Evolutionary conservation across 2,888 invertebrate species (phyloP).

Genomic region (Rhagonycha lutea): DNA sequence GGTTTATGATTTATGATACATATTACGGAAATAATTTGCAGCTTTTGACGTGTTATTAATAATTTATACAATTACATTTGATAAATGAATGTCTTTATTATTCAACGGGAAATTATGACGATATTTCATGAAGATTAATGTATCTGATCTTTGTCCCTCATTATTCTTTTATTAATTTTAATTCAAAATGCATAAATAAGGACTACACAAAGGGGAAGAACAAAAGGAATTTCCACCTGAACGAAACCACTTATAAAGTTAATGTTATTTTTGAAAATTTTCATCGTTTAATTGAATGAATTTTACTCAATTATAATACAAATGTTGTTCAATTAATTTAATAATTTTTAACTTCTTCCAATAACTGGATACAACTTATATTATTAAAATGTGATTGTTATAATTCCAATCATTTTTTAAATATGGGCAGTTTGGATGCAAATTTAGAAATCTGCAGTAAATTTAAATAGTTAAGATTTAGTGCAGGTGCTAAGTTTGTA

Average conservation of each 20-base stretch:
- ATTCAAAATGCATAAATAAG: constrained; percentile 19
- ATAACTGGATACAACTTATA: too few relatives aligned
- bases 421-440: not conserved
- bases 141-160: constrained; percentile 37
- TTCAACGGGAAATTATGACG: constrained; percentile 51
- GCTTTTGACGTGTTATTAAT: constrained; percentile 51
- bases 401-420: not conserved
- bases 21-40: constrained; percentile 51
- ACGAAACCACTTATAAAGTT: not conserved
- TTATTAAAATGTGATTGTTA: too few relatives aligned
- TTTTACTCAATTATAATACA: not conserved
- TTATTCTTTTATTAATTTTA: constrained; percentile 31
- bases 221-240: not conserved
- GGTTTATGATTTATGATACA: constrained; percentile 43
- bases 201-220: not conserved
- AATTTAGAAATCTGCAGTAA: not conserved
- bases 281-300: not conserved
- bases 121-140: constrained; percentile 51
- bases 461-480: not conserved
- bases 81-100: constrained; percentile 52
- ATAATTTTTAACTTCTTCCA: too few relatives aligned
- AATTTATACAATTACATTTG: constrained; percentile 50
- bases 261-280: not conserved
- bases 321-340: not conserved
- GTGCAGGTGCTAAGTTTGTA: not conserved